Percentiles rank a stretch among this genome's conserved stretches.
Conservation (phyloP, 1,140 invertebrate genomes). For the Idris sp. region DNA sequence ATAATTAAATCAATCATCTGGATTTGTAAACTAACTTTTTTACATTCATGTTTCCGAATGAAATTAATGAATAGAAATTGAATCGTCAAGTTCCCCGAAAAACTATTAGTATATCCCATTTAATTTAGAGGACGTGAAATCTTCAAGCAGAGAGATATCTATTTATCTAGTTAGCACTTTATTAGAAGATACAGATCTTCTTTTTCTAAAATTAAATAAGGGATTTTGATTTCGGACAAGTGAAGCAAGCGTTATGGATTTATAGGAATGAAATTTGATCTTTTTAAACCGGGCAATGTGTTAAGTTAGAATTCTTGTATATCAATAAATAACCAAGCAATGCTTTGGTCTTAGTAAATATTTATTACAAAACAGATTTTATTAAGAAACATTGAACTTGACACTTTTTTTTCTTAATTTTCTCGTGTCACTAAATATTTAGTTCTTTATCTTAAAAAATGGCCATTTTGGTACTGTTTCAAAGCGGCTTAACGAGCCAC, state of each 20-base stretch:
- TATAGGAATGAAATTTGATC: conserved; percentile 50
- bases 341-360: conserved; percentile 22
- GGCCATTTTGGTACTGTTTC: no score
- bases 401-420: conserved; percentile 19
- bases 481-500: conserved; percentile 22
- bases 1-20: no score
- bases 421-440: conserved; percentile 16
- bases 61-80: conserved; percentile 39
- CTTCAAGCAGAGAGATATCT: conserved; percentile 25
- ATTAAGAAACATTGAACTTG: conserved; percentile 17
- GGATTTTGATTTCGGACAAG: conserved; percentile 38
- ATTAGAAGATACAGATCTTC: conserved; percentile 50
- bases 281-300: conserved; percentile 34
- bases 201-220: conserved; percentile 27
- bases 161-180: conserved; percentile 59
- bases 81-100: conserved; percentile 34
- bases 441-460: conserved; percentile 36
- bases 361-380: conserved; percentile 30
- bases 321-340: conserved; percentile 36
- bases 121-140: conserved; percentile 35
- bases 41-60: no score
- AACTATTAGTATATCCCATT: conserved; percentile 25
- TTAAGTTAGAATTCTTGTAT: conserved; percentile 34
- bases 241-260: conserved; percentile 41
- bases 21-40: no score